These are phyloP conservation scores for Lordiphosa clarofinis DNA, from an alignment of 1,140 invertebrate species.

Conservation along the genomic window DNA sequence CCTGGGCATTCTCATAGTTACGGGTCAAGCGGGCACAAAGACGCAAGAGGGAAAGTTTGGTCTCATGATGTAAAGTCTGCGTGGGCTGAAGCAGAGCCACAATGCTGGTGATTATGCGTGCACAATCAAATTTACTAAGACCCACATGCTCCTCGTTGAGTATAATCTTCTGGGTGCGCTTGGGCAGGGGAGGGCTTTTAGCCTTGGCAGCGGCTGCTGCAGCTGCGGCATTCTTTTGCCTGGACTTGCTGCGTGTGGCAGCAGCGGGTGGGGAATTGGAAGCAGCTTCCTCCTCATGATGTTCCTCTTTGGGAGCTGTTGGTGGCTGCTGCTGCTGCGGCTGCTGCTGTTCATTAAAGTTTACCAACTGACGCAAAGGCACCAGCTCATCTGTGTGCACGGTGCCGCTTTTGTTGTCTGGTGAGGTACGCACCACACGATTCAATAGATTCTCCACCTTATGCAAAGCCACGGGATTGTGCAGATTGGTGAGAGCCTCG, in stretches of 20 bases:
- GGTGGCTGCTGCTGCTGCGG: neutral
- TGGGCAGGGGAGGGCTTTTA: slow-evolving; percentile 36
- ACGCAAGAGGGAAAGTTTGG: slow-evolving; percentile 89
- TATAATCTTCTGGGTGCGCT: slow-evolving; percentile 59
- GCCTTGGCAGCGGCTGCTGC: slow-evolving; percentile 37
- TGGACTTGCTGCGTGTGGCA: slow-evolving; percentile 59
- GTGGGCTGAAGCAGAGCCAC: slow-evolving; percentile 84
- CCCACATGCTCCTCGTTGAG: slow-evolving; percentile 66
- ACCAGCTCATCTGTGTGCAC: slow-evolving; percentile 46
- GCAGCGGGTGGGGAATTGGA: slow-evolving; percentile 27
- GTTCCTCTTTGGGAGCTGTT: neutral
- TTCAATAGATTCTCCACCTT: slow-evolving; percentile 49
- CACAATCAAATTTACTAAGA: slow-evolving; percentile 68
- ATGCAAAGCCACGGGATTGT: slow-evolving; percentile 27
- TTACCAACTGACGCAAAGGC: slow-evolving; percentile 40
- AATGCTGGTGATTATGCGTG: slow-evolving; percentile 82
- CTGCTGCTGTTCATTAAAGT: slow-evolving; percentile 35
- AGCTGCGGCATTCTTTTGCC: slow-evolving; percentile 51
- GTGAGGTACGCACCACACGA: slow-evolving; percentile 37
- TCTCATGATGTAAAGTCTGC: slow-evolving; percentile 87
- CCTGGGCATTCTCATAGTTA: slow-evolving; percentile 87
- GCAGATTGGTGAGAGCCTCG: slow-evolving; percentile 52
- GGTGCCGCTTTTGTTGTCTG: slow-evolving; percentile 35
- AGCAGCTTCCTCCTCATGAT: neutral
- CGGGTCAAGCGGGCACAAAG: slow-evolving; percentile 89